Base-by-base conservation (phyloP, 2,888 invertebrate species). In the Eilema caniola region DNA sequence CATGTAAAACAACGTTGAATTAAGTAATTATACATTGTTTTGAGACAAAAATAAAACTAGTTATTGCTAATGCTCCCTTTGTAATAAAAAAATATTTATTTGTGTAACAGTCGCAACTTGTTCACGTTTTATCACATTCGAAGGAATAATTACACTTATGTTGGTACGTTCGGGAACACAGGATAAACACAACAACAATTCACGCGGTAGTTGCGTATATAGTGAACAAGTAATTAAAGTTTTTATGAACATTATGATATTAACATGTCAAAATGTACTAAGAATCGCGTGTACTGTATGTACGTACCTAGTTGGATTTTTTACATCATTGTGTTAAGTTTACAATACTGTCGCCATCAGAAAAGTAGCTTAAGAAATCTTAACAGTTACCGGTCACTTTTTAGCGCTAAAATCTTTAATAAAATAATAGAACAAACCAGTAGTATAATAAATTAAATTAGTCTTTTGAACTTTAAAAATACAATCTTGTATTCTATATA, bases 201-300 rank as follows among this genome's bases (percentile, higher is more conserved):
- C n/a, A 0, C 37, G 2, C 28, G 7, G 23, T 74, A 67, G 24
- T 66, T 14, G 41, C 1, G 41, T 41, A 41, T 16, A 16, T 16
- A 3, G 24, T n/a, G 28, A n/a, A n/a, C 70, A 10, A 62, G 33
- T 33, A 33, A 7, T 33, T 2, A 37, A 37, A 37, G 37, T 1
- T 37, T 37, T 37, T 37, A 28, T 20, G 62, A 69, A 78, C 8
- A 61, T 33, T 28, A 59, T n/a, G 47, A 31, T 68, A 47, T 71
- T 62, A 65, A 62, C 37, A 61, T 61, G 33, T 63, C 53, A 67
- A n/a, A 61, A 23, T 20, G n/a, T 69, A 62, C 62, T 63, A 31
- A 69, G n/a, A 64, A 61, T 57, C 23, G 53, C 33, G 60, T 60
- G 61, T 16, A 65, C 53, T 69, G 24, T 31, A 47, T 69, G n/a